These are phyloP conservation scores for Cyclura pinguis DNA, from an alignment of 2,797 vertebrate genomes.

Conservation along the genomic window DNA sequence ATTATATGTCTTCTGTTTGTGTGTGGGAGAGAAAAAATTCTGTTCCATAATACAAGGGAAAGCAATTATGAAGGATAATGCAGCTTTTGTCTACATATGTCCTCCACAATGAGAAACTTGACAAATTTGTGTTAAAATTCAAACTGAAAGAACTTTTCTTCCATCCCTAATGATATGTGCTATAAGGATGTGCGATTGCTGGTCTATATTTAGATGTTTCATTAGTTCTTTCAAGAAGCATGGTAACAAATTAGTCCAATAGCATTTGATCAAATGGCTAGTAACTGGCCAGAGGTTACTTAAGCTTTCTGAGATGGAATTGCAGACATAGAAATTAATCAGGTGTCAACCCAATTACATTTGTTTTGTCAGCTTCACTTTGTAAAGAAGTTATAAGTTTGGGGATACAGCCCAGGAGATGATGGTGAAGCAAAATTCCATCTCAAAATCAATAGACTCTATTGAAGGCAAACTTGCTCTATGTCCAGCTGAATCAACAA, in stretches of 20 bases:
- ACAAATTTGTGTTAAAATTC: not conserved
- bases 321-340: slow-evolving; percentile 41
- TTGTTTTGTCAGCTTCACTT: slow-evolving; percentile 55
- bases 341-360: slow-evolving; percentile 28
- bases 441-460: slow-evolving; percentile 52
- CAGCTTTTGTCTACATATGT: not conserved
- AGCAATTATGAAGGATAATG: not conserved
- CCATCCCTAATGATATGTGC: not conserved
- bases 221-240: slow-evolving; percentile 61
- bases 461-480: slow-evolving; percentile 36
- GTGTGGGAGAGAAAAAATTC: not conserved
- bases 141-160: not conserved
- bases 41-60: not conserved
- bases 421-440: slow-evolving; percentile 61
- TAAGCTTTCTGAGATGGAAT: slow-evolving; percentile 55
- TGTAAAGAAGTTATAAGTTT: slow-evolving; percentile 44
- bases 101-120: not conserved
- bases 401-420: slow-evolving; percentile 35
- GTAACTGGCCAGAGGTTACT: slow-evolving; percentile 23
- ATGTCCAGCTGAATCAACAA: slow-evolving; percentile 44
- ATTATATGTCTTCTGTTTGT: not conserved
- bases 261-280: slow-evolving; percentile 48
- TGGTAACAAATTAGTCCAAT: slow-evolving; percentile 48
- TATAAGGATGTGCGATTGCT: slow-evolving; percentile 50
- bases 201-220: slow-evolving; percentile 63